Conservation (phyloP, 1,140 invertebrate genomes). For the Drosophila bipectinata region DNA sequence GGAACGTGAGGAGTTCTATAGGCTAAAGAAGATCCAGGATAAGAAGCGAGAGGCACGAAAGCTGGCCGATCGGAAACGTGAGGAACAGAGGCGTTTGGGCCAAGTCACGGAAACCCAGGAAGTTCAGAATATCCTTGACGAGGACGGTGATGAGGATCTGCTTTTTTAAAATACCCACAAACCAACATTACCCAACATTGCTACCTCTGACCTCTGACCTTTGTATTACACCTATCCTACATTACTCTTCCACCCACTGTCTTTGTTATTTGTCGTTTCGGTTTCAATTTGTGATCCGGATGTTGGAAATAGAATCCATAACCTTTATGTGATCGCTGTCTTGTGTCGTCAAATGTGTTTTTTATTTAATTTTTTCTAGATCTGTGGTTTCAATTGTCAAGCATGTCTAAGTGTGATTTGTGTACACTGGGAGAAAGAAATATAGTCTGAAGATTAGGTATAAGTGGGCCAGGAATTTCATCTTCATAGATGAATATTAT, state of each 20-base stretch:
- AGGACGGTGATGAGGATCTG: conserved; percentile 95
- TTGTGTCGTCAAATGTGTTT: conserved; percentile 8
- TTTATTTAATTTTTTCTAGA: not conserved
- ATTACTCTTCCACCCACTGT: conserved; percentile 18
- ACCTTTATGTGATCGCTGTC: conserved; percentile 8
- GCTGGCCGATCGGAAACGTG: conserved; percentile 86
- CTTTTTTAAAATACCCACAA: conserved; percentile 89
- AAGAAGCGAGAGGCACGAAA: conserved; percentile 87
- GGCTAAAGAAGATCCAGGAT: conserved; percentile 91
- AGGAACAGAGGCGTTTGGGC: conserved; percentile 84
- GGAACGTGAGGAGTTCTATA: conserved; percentile 99
- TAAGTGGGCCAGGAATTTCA: not conserved
- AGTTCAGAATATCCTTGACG: conserved; percentile 91
- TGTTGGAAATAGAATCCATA: conserved; percentile 48
- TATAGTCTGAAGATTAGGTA: not conserved
- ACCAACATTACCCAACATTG: conserved; percentile 9
- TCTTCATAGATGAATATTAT: too few species aligned
- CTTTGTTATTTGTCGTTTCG: conserved; percentile 28
- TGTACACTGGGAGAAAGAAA: conserved; percentile 24
- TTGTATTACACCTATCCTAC: conserved; percentile 7
- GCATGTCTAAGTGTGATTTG: conserved; percentile 4
- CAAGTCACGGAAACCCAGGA: conserved; percentile 77
- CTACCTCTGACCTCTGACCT: conserved; percentile 49
- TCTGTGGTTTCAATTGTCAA: conserved; percentile 43
- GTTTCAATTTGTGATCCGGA: conserved; percentile 34